These are phyloP conservation scores for Melanophora roralis DNA, from an alignment of 2,888 invertebrate species.

Conservation along the genomic window DNA sequence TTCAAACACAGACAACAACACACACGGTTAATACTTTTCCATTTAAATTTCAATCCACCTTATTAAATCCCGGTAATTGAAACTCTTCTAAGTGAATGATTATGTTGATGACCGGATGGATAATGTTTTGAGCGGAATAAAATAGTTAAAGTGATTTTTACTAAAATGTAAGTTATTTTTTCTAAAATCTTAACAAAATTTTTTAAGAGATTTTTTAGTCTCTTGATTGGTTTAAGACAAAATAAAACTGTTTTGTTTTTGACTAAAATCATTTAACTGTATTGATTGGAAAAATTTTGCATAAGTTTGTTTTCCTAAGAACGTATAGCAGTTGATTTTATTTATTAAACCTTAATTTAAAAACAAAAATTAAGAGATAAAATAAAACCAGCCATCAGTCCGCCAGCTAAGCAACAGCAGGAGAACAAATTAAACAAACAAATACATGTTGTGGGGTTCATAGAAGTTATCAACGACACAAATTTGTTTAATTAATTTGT, in stretches of 20 bases:
- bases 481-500: slow-evolving; percentile 61
- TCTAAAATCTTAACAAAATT: no score
- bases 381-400: neutral
- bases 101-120: neutral
- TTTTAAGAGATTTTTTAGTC: neutral
- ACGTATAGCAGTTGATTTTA: no score
- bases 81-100: neutral
- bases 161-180: no score
- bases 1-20: no score
- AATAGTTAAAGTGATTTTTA: neutral
- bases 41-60: neutral
- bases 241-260: no score
- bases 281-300: neutral
- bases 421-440: slow-evolving; percentile 22
- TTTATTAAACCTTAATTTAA: slow-evolving; percentile 21
- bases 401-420: no score
- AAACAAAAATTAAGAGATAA: slow-evolving; percentile 39
- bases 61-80: neutral
- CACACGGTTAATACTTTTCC: neutral
- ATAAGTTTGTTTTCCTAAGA: neutral
- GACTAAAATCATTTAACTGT: neutral
- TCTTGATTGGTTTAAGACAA: neutral
- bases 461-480: slow-evolving; percentile 53
- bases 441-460: slow-evolving; percentile 45
- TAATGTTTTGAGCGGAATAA: neutral